Conservation (phyloP, 1,140 invertebrate genomes). For the Drosophila sulfurigaster region DNA sequence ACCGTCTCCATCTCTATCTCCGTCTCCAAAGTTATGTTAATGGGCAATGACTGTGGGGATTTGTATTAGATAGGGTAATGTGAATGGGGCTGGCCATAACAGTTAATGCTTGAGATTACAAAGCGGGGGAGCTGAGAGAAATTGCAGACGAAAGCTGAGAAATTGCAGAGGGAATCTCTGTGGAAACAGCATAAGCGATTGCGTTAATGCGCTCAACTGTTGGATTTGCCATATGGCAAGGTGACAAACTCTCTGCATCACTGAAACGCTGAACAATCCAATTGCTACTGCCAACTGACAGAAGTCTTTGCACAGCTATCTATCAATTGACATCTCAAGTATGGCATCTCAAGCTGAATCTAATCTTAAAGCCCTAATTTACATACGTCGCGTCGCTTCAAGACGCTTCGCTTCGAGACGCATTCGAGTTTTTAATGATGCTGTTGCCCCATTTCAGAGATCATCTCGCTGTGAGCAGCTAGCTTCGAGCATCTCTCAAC, state of each 20-base stretch:
- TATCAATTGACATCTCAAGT: slow-evolving; percentile 61
- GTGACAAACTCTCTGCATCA: slow-evolving; percentile 29
- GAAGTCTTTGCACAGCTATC: slow-evolving; percentile 12
- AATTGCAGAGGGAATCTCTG: slow-evolving; percentile 20
- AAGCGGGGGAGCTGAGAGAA: slow-evolving; percentile 1
- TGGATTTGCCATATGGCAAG: slow-evolving; percentile 20
- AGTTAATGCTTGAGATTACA: slow-evolving; percentile 55
- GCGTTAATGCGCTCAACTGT: slow-evolving; percentile 50
- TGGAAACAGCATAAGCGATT: slow-evolving; percentile 35
- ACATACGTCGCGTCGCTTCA: slow-evolving; percentile 52
- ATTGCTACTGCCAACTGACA: background rate
- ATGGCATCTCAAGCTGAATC: slow-evolving; percentile 25
- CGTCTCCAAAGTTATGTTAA: slow-evolving; percentile 67
- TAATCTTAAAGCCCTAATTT: slow-evolving; percentile 61
- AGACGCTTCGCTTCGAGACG: slow-evolving; percentile 11
- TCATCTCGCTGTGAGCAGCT: slow-evolving; percentile 24
- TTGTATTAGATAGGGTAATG: slow-evolving; percentile 75
- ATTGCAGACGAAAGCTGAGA: background rate
- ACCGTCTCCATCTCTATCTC: background rate
- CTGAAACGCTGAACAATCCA: background rate
- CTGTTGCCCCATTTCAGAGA: slow-evolving; percentile 53
- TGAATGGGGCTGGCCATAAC: slow-evolving; percentile 49
- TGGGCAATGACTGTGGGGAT: slow-evolving; percentile 77
- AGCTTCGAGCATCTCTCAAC: slow-evolving; percentile 24
- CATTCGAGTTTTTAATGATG: slow-evolving; percentile 60